These are phyloP conservation scores for Tonatia bakeri DNA, from an alignment of 2,113 vertebrate genomes.

Conservation along the genomic window DNA sequence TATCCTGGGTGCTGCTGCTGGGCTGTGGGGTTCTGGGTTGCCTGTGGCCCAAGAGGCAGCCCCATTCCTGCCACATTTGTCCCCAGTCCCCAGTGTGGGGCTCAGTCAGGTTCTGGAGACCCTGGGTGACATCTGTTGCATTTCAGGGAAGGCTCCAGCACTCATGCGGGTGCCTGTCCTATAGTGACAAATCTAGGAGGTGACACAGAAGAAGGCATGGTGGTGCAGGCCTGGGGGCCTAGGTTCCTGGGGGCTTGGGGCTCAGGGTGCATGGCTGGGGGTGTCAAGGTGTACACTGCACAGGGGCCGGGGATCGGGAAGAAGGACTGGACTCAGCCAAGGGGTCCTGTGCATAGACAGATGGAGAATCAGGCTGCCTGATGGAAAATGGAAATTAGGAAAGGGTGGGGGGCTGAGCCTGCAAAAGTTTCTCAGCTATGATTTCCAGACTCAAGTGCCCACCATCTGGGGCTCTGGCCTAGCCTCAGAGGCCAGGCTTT, in stretches of 20 bases:
- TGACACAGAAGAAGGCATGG: neutral
- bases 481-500: neutral
- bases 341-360: neutral
- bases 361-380: neutral
- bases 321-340: neutral
- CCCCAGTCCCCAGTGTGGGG: neutral
- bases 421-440: neutral
- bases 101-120: neutral
- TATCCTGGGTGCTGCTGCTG: neutral
- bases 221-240: neutral
- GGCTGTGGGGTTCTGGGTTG: neutral
- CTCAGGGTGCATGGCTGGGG: neutral
- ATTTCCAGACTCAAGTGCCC: neutral
- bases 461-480: neutral
- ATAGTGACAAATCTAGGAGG: neutral
- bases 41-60: neutral
- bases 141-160: neutral
- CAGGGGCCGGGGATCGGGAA: too few relatives aligned
- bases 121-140: neutral
- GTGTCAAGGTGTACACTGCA: rapidly evolving
- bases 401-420: neutral
- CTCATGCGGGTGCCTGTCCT: too few relatives aligned
- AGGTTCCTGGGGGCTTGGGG: neutral
- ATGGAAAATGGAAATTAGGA: neutral
- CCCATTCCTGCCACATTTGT: neutral